A percentile compares a stretch with the other conserved stretches of the same genome.
Evolutionary conservation across 2,888 invertebrate genomes (phyloP).

Genomic region (Pollenia labialis): DNA sequence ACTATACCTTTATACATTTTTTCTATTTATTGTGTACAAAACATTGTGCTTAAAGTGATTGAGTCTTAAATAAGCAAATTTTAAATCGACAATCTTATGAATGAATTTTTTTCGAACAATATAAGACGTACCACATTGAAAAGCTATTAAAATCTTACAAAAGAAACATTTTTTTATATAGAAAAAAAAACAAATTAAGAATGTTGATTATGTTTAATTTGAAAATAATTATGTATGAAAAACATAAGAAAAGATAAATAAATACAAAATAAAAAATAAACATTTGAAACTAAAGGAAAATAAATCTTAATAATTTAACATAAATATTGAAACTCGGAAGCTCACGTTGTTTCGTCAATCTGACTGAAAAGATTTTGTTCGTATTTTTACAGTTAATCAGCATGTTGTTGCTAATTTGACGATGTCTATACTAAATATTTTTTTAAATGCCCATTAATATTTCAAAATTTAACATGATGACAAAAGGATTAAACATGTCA

Average conservation of each 20-base stretch:
- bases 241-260: constrained; percentile 23
- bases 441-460: no score
- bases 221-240: constrained; percentile 47
- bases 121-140: background rate
- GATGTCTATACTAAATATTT: background rate
- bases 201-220: constrained; percentile 4
- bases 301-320: constrained; percentile 11
- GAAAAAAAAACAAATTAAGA: constrained; percentile 4
- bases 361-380: background rate
- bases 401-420: constrained; percentile 12
- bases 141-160: background rate
- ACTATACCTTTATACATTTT: background rate
- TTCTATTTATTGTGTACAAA: background rate
- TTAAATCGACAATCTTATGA: constrained; percentile 41
- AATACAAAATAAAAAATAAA: constrained; percentile 43
- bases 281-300: background rate
- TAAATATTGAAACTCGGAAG: background rate
- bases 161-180: background rate
- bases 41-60: constrained; percentile 42
- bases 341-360: background rate
- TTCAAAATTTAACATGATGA: background rate
- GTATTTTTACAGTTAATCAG: background rate
- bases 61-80: constrained; percentile 58
- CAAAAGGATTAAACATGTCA: background rate
- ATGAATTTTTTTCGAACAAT: constrained; percentile 3